phyloP scores from a whole-genome alignment of 2,113 vertebrate species.

The Serilophus lunatus region DNA sequence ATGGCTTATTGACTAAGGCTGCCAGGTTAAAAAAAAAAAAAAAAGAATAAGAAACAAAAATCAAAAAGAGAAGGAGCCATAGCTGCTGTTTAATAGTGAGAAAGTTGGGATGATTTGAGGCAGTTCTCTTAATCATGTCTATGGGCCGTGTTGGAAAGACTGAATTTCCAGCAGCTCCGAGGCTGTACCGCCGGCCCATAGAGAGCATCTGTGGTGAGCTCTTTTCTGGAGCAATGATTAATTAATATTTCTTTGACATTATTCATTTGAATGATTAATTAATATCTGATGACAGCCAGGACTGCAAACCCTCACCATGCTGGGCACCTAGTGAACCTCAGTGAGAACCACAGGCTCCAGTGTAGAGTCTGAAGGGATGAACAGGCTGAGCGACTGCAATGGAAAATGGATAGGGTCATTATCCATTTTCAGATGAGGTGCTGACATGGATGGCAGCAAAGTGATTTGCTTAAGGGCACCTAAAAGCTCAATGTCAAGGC shows the following conservation, averaged over 20 bases:
- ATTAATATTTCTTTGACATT: not conserved
- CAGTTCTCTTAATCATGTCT: slow-evolving; percentile 49
- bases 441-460: not conserved
- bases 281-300: not conserved
- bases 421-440: not conserved
- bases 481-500: not conserved
- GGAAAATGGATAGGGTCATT: not conserved
- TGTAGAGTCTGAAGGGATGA: not conserved
- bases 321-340: not conserved
- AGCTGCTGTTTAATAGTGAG: slow-evolving; percentile 30
- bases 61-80: slow-evolving; percentile 42
- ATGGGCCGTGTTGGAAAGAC: not conserved
- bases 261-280: slow-evolving; percentile 33
- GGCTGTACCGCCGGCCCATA: not conserved
- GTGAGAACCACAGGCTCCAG: not conserved
- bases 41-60: slow-evolving; percentile 6
- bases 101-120: slow-evolving; percentile 57
- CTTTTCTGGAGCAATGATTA: slow-evolving; percentile 3
- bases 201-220: not conserved
- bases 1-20: slow-evolving; percentile 63
- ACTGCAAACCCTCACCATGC: not conserved
- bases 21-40: slow-evolving; percentile 8
- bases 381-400: not conserved
- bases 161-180: not conserved
- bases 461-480: not conserved